These are phyloP conservation scores for Drosophila cognata DNA, from an alignment of 2,888 invertebrate species.

Conservation along the genomic window DNA sequence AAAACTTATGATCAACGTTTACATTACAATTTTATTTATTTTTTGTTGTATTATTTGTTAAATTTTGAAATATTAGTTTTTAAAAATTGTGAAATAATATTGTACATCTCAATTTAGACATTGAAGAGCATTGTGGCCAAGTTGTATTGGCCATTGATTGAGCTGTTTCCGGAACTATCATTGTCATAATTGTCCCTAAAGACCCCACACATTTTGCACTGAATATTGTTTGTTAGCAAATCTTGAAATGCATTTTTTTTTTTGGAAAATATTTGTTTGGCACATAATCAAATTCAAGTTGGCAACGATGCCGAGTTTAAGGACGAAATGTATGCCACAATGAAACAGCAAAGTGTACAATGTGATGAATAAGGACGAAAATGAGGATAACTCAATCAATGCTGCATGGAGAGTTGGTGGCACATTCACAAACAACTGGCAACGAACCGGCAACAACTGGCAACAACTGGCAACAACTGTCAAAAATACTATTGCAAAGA, in stretches of 20 bases:
- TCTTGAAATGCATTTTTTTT: conserved; percentile 13
- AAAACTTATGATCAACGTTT: not conserved
- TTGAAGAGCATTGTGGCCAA: not conserved
- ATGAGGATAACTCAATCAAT: conserved; percentile 69
- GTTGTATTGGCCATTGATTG: conserved; percentile 47
- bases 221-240: conserved; percentile 13
- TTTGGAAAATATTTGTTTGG: conserved; percentile 30
- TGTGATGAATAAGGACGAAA: conserved; percentile 34
- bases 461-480: conserved; percentile 47
- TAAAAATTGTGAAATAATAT: not conserved
- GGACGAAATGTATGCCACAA: conserved; percentile 22
- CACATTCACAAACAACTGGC: conserved; percentile 26
- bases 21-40: not conserved
- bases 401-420: conserved; percentile 60
- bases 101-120: not conserved
- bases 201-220: conserved; percentile 48
- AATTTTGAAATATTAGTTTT: not conserved
- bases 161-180: conserved; percentile 62
- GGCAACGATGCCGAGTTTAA: conserved; percentile 17
- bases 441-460: conserved; percentile 2
- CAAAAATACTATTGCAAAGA: conserved; percentile 57
- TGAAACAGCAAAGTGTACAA: conserved; percentile 19
- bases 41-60: not conserved
- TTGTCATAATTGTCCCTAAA: conserved; percentile 42
- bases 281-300: conserved; percentile 48